Base-by-base conservation (phyloP, 2,113 vertebrate genomes). In the Diadophis punctatus region DNA sequence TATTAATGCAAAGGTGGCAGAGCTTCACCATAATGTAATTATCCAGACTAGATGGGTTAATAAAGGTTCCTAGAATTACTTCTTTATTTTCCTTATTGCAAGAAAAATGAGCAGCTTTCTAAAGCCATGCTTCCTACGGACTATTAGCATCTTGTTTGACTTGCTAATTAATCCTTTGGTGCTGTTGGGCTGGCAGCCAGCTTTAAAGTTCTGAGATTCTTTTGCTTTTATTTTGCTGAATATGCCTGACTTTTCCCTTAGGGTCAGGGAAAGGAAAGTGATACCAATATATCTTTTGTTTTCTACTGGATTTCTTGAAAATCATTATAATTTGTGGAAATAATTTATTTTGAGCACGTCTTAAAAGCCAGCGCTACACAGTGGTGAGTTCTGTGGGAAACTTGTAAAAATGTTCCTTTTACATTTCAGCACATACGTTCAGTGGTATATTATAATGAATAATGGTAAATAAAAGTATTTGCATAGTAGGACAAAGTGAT, bases 21-120 rank as follows among this genome's bases (percentile, higher is more conserved):
- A 97, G 94, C 95, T 96, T 97, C 93, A 89, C 97, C 95, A 96
- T 95, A 87, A 92, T 91, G 94, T 96, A 97, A 94, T 97, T 97
- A 96, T 94, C 94, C 96, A 1, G 96, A 94, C 93, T 95, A 89
- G 89, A 92, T 80, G 95, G 94, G 96, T 96, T 97, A 97, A 97
- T 97, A 96, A 96, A 96, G 93, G 95, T 96, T 96, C 96, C 94
- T 95, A 95, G 95, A 96, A 96, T 97, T 94, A 95, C 94, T 94
- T 94, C 90, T 96, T 94, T 53, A 96, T 95, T 96, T 96, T 96
- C 93, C 95, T 96, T 94, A 93, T 95, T 96, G 34, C 92, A 94
- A 96, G 95, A 94, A 95, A 96, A 97, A 94, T 8, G 90, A 94
- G 52, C 90, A 46, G 95, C 91, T 96, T 96, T 94, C 89, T 89